Evolutionary conservation across 2,797 vertebrate species (phyloP).

Genomic region (Ataeniobius toweri): DNA sequence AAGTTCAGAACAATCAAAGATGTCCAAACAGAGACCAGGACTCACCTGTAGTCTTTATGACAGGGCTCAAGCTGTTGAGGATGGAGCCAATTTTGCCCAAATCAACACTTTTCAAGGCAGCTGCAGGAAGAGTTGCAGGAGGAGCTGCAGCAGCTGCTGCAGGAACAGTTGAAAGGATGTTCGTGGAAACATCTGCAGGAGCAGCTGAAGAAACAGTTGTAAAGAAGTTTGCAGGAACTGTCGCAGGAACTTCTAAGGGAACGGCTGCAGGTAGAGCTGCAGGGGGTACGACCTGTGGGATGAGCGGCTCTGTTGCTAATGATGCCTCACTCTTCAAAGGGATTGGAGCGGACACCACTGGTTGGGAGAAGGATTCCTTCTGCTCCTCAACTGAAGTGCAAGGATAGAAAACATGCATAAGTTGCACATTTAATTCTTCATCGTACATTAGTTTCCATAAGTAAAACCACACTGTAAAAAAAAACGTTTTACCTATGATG

Average conservation of each 20-base stretch:
- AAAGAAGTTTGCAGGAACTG: not conserved
- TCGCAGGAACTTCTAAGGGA: not conserved
- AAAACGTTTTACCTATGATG: slow-evolving; percentile 86
- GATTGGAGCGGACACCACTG: slow-evolving; percentile 37
- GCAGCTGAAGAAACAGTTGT: not conserved
- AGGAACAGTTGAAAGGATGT: not conserved
- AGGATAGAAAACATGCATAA: not conserved
- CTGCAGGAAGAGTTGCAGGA: slow-evolving; percentile 37
- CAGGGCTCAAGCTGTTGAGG: slow-evolving; percentile 90
- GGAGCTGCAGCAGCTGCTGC: slow-evolving; percentile 2
- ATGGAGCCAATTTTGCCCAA: slow-evolving; percentile 96
- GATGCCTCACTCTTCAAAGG: slow-evolving; percentile 40
- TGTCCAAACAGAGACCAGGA: rapidly evolving
- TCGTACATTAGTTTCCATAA: not conserved
- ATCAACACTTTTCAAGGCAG: slow-evolving; percentile 87
- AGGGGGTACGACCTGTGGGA: slow-evolving; percentile 24
- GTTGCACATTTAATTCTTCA: not conserved
- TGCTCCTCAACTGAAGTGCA: slow-evolving; percentile 84
- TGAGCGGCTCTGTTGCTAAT: slow-evolving; percentile 35
- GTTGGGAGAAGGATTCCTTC: slow-evolving; percentile 60
- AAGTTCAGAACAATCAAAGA: not conserved
- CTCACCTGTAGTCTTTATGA: slow-evolving; percentile 94
- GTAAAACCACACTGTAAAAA: not conserved
- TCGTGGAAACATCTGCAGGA: slow-evolving; percentile 2
- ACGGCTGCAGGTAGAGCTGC: not conserved